Base-by-base conservation (phyloP, 2,113 vertebrate species). In the Hippocampus mohnikei region DNA sequence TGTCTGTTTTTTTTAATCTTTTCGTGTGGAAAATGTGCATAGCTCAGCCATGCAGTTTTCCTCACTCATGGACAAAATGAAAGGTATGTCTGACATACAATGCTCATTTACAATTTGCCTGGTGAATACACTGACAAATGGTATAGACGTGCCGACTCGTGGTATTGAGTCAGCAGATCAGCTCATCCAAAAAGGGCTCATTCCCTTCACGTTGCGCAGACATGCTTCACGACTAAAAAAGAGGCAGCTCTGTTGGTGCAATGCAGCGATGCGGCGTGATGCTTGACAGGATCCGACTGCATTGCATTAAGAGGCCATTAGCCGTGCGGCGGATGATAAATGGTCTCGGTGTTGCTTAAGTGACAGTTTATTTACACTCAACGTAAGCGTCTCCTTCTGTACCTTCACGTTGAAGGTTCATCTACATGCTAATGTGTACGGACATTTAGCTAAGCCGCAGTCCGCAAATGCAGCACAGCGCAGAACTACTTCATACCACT, bases 351-450 rank as follows among this genome's bases (percentile, higher is more conserved):
- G n/a, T 72, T 70, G 64, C 65, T 65, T 60, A 58, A 71, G 75
- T 78, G 85, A 83, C 79, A 74, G 72, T 82, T 84, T 88, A 86
- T 83, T 89, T 86, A 88, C 79, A 72, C 75, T 63, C 16, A 50
- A 58, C 71, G 72, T 80, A 76, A 83, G 64, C 72, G 44, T 72
- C 69, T 70, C 29, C 52, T 52, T 53, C 63, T 55, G 3, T 46
- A 66, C 59, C 60, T 65, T 72, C 55, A 46, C 60, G n/a, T 65
- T 78, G 50, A 3, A 42, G 63, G 71, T 79, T 74, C 65, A 85
- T 89, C 80, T 83, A 56, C 78, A 81, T 83, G 74, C 62, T 84
- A 81, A 85, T 85, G 67, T 72, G 70, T 53, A 60, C 58, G 27
- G 16, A 8, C 29, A 33, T 60, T 60, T 33, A 33, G 58, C 18